Percentiles rank a stretch among this genome's conserved stretches.
These are phyloP conservation scores for Cyprinus carpio DNA, from an alignment of 2,113 vertebrate genomes.

Conservation along the genomic window DNA sequence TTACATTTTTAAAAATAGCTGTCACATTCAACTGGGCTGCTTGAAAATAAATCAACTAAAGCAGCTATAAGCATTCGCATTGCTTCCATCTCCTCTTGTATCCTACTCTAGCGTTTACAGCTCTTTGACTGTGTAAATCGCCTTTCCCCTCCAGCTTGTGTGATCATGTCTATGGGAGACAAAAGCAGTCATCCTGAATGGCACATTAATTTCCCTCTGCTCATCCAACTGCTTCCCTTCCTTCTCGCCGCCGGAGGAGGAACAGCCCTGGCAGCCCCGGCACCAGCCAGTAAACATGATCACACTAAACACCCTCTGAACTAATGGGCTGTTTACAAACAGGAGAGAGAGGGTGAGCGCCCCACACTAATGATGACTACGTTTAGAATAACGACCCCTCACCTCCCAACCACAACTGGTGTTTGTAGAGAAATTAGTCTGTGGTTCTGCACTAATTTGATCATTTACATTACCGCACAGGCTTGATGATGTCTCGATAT, in stretches of 20 bases:
- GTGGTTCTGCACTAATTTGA: background rate
- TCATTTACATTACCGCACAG: background rate
- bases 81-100: background rate
- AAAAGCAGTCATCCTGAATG: conserved; percentile 57
- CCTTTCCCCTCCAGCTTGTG: conserved; percentile 40
- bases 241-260: conserved; percentile 36
- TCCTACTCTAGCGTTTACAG: background rate
- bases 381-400: conserved; percentile 30
- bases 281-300: conserved; percentile 57
- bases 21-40: background rate
- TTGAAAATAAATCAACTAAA: background rate
- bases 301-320: conserved; percentile 50
- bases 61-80: background rate
- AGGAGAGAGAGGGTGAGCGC: conserved; percentile 36
- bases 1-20: background rate
- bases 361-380: conserved; percentile 51
- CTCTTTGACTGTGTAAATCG: conserved; percentile 36
- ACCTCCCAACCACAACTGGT: background rate
- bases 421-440: background rate
- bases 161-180: conserved; percentile 52
- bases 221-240: conserved; percentile 34
- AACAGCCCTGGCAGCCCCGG: conserved; percentile 48
- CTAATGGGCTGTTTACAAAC: conserved; percentile 63
- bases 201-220: conserved; percentile 57
- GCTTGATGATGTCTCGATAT: conserved; percentile 12